Percentiles rank a stretch among this genome's conserved stretches.
Evolutionary conservation across 2,113 vertebrate species (phyloP).

Genomic region (Bubo scandiacus): DNA sequence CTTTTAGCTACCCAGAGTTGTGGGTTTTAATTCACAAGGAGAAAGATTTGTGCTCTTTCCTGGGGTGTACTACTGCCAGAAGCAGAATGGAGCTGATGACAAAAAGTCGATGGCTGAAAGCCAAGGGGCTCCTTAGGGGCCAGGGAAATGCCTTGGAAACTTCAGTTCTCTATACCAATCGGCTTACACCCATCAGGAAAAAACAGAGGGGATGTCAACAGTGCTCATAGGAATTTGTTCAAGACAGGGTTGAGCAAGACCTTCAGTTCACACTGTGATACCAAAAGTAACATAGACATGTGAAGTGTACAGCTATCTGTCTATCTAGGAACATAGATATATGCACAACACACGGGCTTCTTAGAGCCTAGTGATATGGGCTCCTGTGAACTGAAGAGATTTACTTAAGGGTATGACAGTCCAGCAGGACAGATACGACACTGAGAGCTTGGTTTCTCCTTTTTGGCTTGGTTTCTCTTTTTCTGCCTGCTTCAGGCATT

Average conservation of each 20-base stretch:
- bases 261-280: neutral
- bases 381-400: neutral
- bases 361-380: neutral
- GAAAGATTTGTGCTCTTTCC: neutral
- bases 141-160: neutral
- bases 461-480: neutral
- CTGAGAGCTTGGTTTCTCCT: neutral
- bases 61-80: neutral
- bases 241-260: neutral
- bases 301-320: neutral
- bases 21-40: neutral
- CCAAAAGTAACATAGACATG: neutral
- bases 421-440: neutral
- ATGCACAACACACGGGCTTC: rapidly evolving
- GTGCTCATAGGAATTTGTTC: neutral
- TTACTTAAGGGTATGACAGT: neutral
- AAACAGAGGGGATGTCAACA: neutral
- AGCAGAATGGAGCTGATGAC: neutral
- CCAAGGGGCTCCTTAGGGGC: neutral
- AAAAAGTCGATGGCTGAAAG: neutral
- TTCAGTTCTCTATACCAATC: neutral
- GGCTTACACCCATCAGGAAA: neutral
- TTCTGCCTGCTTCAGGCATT: neutral
- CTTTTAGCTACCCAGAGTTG: neutral
- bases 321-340: neutral